A percentile compares a stretch with the other conserved stretches of the same genome.
These are phyloP conservation scores for Monopis laevigella DNA, from an alignment of 2,888 invertebrate species.

Conservation along the genomic window DNA sequence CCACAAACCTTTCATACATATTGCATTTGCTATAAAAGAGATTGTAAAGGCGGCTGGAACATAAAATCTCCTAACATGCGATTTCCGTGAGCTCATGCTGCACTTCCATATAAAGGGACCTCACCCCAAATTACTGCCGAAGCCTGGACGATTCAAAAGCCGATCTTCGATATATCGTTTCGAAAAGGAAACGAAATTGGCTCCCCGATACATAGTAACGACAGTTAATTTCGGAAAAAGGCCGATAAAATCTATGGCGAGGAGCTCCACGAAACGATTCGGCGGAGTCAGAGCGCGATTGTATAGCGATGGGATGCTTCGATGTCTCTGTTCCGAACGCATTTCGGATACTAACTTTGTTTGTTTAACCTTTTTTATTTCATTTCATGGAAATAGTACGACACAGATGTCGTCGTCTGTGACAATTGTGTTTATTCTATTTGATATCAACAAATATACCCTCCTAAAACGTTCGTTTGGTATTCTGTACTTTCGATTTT, in stretches of 20 bases:
- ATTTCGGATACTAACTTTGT: slow-evolving; percentile 3
- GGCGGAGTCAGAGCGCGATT: slow-evolving; percentile 3
- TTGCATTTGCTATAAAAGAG: no score
- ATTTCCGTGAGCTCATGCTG: slow-evolving; percentile 5
- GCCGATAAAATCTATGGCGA: slow-evolving; percentile 11
- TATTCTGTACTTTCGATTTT: no score
- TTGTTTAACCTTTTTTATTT: slow-evolving; percentile 6
- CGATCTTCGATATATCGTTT: slow-evolving; percentile 10
- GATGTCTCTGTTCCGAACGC: slow-evolving; percentile 2
- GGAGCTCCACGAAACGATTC: slow-evolving; percentile 5
- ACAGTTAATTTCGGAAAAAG: slow-evolving; percentile 12
- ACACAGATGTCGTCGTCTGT: no score
- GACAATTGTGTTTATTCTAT: no score
- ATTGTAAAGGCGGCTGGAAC: slow-evolving; percentile 5
- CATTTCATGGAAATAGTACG: slow-evolving; percentile 1
- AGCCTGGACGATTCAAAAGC: slow-evolving; percentile 10
- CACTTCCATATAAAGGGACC: slow-evolving; percentile 9
- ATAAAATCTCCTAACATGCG: slow-evolving; percentile 9
- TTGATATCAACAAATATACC: no score
- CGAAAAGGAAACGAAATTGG: slow-evolving; percentile 3
- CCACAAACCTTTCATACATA: no score
- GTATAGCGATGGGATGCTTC: slow-evolving; percentile 5
- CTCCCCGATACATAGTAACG: slow-evolving; percentile 8
- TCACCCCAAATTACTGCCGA: slow-evolving; percentile 10
- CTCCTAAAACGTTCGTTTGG: no score